Evolutionary conservation across 2,797 vertebrate species (phyloP).

Genomic region (Eospalax fontanierii): DNA sequence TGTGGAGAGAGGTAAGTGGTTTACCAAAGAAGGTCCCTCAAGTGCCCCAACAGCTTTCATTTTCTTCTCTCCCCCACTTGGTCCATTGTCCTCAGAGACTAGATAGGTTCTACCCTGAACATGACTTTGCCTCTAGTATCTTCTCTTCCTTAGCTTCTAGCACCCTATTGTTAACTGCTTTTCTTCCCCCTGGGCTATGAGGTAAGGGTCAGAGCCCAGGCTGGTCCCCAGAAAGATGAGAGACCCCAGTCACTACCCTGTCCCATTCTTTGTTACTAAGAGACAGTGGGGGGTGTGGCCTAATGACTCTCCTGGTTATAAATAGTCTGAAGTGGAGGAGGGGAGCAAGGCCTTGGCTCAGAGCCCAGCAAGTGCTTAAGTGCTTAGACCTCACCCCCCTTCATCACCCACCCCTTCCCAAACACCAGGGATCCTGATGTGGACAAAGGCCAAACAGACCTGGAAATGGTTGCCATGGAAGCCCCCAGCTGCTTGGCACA

Average conservation of each 20-base stretch:
- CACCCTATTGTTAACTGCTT: neutral
- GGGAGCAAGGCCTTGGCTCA: constrained; percentile 69
- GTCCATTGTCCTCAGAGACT: constrained; percentile 4
- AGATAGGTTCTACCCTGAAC: neutral
- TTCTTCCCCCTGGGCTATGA: neutral
- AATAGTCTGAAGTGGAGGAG: constrained; percentile 72
- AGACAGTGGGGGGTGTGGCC: constrained; percentile 55
- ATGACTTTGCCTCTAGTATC: neutral
- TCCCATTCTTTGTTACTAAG: constrained; percentile 62
- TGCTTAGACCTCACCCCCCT: constrained; percentile 54
- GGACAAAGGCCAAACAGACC: constrained; percentile 69
- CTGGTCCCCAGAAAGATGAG: neutral
- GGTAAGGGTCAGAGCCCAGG: neutral
- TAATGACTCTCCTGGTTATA: constrained; percentile 75
- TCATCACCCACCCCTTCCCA: neutral
- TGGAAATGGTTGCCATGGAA: constrained; percentile 73
- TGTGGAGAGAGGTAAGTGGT: constrained; percentile 95
- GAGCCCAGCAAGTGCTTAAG: constrained; percentile 75
- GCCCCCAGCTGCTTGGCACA: constrained; percentile 32
- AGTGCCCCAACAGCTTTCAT: neutral
- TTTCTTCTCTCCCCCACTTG: constrained; percentile 33
- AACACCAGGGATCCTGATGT: constrained; percentile 63
- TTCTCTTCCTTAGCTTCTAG: neutral
- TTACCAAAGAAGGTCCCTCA: neutral
- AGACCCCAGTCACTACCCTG: constrained; percentile 47